Evolutionary conservation across 2,888 invertebrate species (phyloP).

Genomic region (Lycaena phlaeas): DNA sequence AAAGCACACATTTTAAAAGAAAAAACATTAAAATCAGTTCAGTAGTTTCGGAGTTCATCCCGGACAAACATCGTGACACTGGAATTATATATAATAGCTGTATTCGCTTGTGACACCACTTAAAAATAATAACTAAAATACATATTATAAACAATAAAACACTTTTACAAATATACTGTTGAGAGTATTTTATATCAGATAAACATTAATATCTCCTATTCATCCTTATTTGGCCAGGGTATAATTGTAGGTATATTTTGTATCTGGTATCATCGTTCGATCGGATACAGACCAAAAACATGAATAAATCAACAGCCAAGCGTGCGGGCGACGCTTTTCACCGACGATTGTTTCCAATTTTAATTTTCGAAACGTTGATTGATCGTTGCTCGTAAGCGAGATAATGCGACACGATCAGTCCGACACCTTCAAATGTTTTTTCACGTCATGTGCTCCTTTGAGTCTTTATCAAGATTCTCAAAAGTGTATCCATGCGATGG

Average conservation of each 20-base stretch:
- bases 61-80: no score
- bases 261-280: constrained; percentile 2
- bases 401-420: constrained; percentile 50
- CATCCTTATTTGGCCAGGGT: neutral
- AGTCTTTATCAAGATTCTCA: constrained; percentile 17
- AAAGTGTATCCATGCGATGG: constrained; percentile 14
- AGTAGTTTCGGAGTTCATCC: no score
- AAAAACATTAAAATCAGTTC: no score
- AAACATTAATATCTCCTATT: neutral
- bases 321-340: constrained; percentile 21
- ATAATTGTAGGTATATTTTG: neutral
- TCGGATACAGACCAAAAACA: constrained; percentile 8
- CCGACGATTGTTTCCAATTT: constrained; percentile 46
- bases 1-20: no score
- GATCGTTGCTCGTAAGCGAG: constrained; percentile 47
- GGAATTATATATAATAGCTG: no score
- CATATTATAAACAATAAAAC: no score
- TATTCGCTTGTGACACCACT: no score
- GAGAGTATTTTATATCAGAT: no score
- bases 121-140: no score
- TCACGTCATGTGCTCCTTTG: constrained; percentile 16
- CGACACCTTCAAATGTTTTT: constrained; percentile 39
- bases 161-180: no score
- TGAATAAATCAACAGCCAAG: constrained; percentile 10
- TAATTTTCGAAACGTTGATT: constrained; percentile 52